Evolutionary conservation across 23 tunicate species (phyloP).

Genomic region (Trididemnum nubilum): DNA sequence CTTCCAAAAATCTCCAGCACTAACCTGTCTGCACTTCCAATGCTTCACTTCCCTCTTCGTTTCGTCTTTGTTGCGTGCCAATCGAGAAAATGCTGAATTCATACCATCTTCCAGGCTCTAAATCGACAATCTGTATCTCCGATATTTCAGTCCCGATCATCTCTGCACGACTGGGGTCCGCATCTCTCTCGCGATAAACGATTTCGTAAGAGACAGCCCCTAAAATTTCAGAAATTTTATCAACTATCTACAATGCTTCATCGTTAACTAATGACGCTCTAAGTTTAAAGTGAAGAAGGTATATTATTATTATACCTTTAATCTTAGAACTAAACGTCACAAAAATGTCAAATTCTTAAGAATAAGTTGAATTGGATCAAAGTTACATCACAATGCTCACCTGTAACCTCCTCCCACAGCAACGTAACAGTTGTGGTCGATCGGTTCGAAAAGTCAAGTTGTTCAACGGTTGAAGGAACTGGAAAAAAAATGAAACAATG

Average conservation of each 20-base stretch:
- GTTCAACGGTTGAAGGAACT: conserved; percentile 9
- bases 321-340: too few species aligned
- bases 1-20: not conserved
- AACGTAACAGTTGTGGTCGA: conserved; percentile 17
- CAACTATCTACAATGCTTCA: too few species aligned
- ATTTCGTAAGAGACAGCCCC: conserved; percentile 21
- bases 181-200: not conserved
- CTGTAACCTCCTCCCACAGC: conserved; percentile 41
- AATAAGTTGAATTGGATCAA: too few species aligned
- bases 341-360: too few species aligned
- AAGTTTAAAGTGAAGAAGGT: too few species aligned
- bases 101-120: conserved; percentile 71
- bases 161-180: not conserved
- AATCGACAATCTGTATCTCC: conserved; percentile 17
- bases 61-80: conserved; percentile 49
- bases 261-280: too few species aligned
- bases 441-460: not conserved
- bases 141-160: not conserved
- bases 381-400: too few species aligned
- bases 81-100: conserved; percentile 60
- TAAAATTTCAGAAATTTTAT: not conserved
- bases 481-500: not conserved
- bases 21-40: conserved; percentile 51
- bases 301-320: too few species aligned
- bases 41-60: conserved; percentile 47